Percentiles rank a stretch among this genome's conserved stretches.
Conservation (phyloP, 2,888 invertebrate species). For the Microchrysa polita region DNA sequence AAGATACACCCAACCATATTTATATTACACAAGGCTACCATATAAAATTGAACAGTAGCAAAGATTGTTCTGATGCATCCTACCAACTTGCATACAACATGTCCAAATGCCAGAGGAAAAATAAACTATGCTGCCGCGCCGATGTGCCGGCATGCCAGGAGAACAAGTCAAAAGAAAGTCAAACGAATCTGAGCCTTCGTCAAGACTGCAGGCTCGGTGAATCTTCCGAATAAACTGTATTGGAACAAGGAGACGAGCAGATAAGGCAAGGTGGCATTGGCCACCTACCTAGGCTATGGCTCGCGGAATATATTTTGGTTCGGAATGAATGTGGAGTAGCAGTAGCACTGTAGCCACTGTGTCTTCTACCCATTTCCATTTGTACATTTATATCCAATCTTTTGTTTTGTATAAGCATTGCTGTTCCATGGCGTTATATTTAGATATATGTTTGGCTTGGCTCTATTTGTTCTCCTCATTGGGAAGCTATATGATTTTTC, state of each 20-base stretch:
- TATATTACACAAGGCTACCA: constrained; percentile 27
- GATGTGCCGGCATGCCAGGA: constrained; percentile 13
- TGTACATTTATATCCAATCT: constrained; percentile 11
- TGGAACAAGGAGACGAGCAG: constrained; percentile 37
- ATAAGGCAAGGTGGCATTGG: constrained; percentile 49
- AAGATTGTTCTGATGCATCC: constrained; percentile 6
- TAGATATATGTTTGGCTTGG: constrained; percentile 24
- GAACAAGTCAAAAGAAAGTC: constrained; percentile 46
- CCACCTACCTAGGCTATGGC: constrained; percentile 49
- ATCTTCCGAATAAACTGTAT: constrained; percentile 47
- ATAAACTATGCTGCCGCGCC: not conserved
- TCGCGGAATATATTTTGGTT: constrained; percentile 46
- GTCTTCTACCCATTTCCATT: constrained; percentile 16
- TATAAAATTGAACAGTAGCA: constrained; percentile 30
- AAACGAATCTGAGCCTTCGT: constrained; percentile 33
- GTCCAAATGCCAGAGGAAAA: constrained; percentile 1
- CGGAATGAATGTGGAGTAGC: constrained; percentile 47
- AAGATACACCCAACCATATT: constrained; percentile 5
- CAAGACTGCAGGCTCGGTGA: not conserved
- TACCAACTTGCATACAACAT: constrained; percentile 26
- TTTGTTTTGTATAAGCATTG: not conserved
- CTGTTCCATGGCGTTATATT: not conserved
- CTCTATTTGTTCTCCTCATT: constrained; percentile 43
- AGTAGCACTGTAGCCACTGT: too few species aligned
- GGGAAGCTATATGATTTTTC: too few species aligned